These are phyloP conservation scores for Acarapis woodi DNA, from an alignment of 1,140 invertebrate genomes.

Conservation along the genomic window DNA sequence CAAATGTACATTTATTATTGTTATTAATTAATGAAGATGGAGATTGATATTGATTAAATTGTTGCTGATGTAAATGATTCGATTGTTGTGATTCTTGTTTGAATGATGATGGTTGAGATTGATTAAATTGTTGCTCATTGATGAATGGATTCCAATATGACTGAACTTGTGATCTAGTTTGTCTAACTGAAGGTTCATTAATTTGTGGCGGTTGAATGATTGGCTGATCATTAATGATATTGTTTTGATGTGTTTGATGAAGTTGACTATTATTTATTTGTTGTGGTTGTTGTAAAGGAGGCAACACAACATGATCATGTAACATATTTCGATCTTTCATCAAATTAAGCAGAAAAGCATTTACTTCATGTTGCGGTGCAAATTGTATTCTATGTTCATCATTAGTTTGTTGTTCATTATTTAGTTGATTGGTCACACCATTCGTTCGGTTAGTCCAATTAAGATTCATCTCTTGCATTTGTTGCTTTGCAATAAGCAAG, in stretches of 20 bases:
- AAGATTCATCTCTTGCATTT: slow-evolving; percentile 4
- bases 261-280: background rate
- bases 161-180: slow-evolving; percentile 1
- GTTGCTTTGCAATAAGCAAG: slow-evolving; percentile 4
- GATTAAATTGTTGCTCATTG: background rate
- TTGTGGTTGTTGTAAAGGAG: slow-evolving; percentile 1
- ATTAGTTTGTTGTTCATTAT: background rate
- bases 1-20: background rate
- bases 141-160: slow-evolving; percentile 5
- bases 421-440: background rate
- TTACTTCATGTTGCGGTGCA: background rate
- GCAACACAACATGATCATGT: slow-evolving; percentile 4
- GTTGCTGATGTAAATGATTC: slow-evolving; percentile 3
- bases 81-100: background rate
- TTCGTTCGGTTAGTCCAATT: slow-evolving; percentile 1
- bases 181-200: background rate
- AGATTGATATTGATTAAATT: background rate
- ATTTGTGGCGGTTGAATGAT: background rate
- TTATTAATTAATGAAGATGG: background rate
- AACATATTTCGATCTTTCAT: slow-evolving; percentile 2
- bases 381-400: background rate
- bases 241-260: background rate
- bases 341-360: slow-evolving; percentile 1
- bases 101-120: background rate
- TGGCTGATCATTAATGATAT: background rate